phyloP scores from a whole-genome alignment of 2,888 invertebrate genomes.

The Drosophila incognita region DNA sequence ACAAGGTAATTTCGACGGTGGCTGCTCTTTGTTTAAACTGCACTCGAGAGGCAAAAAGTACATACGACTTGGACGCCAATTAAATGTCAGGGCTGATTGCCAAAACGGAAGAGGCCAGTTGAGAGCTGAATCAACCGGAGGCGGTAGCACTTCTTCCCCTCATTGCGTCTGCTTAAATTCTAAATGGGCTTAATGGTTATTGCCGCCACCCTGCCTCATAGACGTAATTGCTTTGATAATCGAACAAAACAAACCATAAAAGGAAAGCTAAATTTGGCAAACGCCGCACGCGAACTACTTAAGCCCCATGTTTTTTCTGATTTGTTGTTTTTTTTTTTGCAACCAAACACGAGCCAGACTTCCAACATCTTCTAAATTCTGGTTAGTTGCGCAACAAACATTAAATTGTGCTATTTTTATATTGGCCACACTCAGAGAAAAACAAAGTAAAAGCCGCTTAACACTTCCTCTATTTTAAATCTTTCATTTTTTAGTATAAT shows the following conservation, averaged over 20 bases:
- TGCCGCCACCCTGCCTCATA: constrained; percentile 39
- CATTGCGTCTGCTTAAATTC: constrained; percentile 22
- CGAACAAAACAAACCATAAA: constrained; percentile 45
- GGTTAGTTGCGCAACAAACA: constrained; percentile 52
- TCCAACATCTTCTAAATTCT: not conserved
- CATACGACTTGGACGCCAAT: constrained; percentile 1
- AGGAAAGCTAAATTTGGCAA: constrained; percentile 50
- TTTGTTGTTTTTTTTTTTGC: constrained; percentile 9
- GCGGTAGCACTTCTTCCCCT: constrained; percentile 9
- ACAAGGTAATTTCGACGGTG: constrained; percentile 65
- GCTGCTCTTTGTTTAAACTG: constrained; percentile 17
- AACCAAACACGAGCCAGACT: constrained; percentile 17
- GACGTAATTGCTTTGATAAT: constrained; percentile 71
- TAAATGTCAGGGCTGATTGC: constrained; percentile 69
- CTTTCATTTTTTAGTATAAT: too few species aligned
- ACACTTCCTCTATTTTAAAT: not conserved
- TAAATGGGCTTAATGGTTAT: constrained; percentile 53
- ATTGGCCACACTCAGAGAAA: not conserved
- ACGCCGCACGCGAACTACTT: constrained; percentile 59
- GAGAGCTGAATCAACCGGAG: constrained; percentile 57
- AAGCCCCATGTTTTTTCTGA: not conserved
- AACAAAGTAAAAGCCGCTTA: not conserved
- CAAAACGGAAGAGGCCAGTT: constrained; percentile 50
- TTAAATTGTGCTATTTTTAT: constrained; percentile 14
- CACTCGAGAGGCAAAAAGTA: constrained; percentile 4